Percentiles rank a stretch among this genome's conserved stretches.
Evolutionary conservation across 2,888 invertebrate genomes (phyloP).

Genomic region (Chirona hameri): DNA sequence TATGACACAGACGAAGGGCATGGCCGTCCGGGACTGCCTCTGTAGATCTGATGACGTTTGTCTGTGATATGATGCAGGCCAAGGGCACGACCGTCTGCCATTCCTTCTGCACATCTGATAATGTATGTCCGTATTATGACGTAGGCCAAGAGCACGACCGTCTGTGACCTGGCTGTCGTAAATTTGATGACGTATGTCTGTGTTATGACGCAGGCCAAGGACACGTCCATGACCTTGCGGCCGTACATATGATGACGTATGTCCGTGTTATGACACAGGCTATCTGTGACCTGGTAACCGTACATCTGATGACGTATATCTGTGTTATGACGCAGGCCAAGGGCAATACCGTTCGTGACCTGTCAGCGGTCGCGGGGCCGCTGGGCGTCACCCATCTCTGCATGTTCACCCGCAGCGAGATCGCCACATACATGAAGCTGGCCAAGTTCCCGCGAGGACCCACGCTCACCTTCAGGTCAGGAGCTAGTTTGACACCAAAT

Average conservation of each 20-base stretch:
- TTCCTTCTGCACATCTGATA: conserved; percentile 65
- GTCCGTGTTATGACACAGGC: too few relatives aligned
- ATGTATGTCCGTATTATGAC: too few relatives aligned
- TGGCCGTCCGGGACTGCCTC: too few relatives aligned
- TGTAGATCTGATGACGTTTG: too few relatives aligned
- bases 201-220: conserved; percentile 68
- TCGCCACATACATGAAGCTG: conserved; percentile 79
- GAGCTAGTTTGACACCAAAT: neutral
- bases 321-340: conserved; percentile 65
- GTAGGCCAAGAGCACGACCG: too few relatives aligned
- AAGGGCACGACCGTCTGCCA: conserved; percentile 84
- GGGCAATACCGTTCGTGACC: conserved; percentile 93
- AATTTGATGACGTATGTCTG: neutral
- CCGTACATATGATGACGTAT: too few relatives aligned
- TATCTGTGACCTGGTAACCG: too few relatives aligned
- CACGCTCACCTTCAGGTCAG: conserved; percentile 74
- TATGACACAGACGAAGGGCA: too few relatives aligned
- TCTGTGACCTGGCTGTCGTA: too few relatives aligned
- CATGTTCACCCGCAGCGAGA: conserved; percentile 80
- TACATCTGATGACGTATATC: too few relatives aligned
- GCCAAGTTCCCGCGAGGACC: conserved; percentile 85
- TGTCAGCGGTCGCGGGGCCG: conserved; percentile 73
- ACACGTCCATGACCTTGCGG: conserved; percentile 93
- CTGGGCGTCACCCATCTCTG: conserved; percentile 91
- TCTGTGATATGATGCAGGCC: conserved; percentile 59